Evolutionary conservation across 2,113 vertebrate genomes (phyloP), one percentile per base, ranked within the genome.

Genomic region (Litocranius walleri): DNA sequence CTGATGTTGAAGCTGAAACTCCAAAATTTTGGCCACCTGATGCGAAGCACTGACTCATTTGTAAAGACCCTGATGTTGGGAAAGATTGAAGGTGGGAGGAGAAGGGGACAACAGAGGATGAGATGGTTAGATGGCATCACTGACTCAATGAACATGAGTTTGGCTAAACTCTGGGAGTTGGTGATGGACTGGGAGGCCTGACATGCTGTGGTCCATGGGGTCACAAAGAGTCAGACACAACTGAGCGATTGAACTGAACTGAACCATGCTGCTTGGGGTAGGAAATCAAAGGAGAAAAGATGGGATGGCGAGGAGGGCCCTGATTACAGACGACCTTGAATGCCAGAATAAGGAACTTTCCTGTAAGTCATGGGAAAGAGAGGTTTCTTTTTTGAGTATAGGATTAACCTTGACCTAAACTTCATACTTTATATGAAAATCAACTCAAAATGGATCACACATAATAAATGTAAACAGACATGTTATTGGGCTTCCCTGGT

Each of bases 371-470:
- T 25, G 48, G 27, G 25, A 83, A 93, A 93, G 54, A 61, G 29
- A 83, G 16, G 25, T 54, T 36, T 11, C 11, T 48, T 74, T 48
- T 74, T 74, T 54, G 36, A 45, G 23, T 93, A 54, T 23, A 74
- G n/a, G 4, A 83, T 59, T 54, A 89, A 48, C 62, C 48, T 71
- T 86, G 54, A 89, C 40, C 33, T 88, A 88, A 97, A 84, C 78
- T 89, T 81, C 7, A 71, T 27, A 74, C 6, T 6, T 86, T 71
- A 45, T 36, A 50, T 67, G 87, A 88, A 93, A 84, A 78, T 71
- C 54, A 97, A 88, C 43, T 77, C 64, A 88, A 91, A 97, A 43
- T 92, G 30, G 13, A 74, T 88, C 10, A 88, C 29, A 84, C 11
- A 84, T 10, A 71, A 86, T 50, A 93, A 77, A 91, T 91, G 16